Percentiles rank a stretch among this genome's conserved stretches.
These are phyloP conservation scores for Actinopyga echinites DNA, from an alignment of 53 echinoderm and acorn worm species.

Conservation along the genomic window DNA sequence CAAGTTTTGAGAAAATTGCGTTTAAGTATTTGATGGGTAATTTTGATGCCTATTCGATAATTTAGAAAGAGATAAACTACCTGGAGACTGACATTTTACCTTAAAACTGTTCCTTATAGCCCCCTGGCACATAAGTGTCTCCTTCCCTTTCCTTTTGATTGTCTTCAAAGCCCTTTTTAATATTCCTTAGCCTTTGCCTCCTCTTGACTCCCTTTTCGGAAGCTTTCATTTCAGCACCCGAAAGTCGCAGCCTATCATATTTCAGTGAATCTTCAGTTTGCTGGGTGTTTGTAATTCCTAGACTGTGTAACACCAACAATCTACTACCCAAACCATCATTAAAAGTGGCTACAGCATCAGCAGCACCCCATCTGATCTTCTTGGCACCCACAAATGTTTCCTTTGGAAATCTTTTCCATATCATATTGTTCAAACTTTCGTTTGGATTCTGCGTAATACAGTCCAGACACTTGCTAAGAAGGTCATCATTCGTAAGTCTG, in stretches of 20 bases:
- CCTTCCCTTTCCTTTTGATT: constrained; percentile 9
- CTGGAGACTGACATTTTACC: neutral
- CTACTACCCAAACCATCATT: constrained; percentile 7
- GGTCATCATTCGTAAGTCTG: neutral
- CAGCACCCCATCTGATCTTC: neutral
- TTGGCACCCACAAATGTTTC: constrained; percentile 20
- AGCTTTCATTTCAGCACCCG: neutral
- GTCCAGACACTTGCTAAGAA: constrained; percentile 1
- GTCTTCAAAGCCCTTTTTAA: constrained; percentile 14
- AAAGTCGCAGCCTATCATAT: neutral
- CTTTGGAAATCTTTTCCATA: constrained; percentile 2
- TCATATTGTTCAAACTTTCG: constrained; percentile 26
- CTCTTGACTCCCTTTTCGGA: neutral
- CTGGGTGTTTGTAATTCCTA: neutral
- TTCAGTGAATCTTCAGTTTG: neutral
- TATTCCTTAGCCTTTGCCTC: neutral
- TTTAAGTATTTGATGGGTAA: neutral
- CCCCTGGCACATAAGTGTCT: neutral
- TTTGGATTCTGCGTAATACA: constrained; percentile 28
- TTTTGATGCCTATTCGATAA: neutral
- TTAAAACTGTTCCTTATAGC: neutral
- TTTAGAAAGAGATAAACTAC: neutral
- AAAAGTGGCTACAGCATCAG: constrained; percentile 25
- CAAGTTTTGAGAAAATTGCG: neutral
- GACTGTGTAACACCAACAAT: neutral